Evolutionary conservation across 2,888 invertebrate genomes (phyloP), one percentile per base, ranked within the genome.

Genomic region (Tetheella fluctuosa): DNA sequence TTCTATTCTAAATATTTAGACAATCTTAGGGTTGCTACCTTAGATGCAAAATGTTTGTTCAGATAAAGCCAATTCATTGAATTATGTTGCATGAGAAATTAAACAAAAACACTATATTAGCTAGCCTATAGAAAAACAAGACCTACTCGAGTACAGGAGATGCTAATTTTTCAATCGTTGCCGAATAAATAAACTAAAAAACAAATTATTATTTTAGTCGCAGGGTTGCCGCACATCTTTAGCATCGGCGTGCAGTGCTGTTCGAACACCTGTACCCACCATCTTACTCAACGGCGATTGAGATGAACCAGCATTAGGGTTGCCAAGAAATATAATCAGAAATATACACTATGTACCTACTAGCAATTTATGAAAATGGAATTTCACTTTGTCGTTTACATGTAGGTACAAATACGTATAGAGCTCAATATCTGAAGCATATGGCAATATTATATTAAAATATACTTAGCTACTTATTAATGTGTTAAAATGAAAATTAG

Each of bases 211-310:
- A 20, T 17, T 54, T 34, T 37, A 37, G 55, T 55, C 55, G 20
- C 55, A 55, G 20, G 34, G 34, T 1, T 53, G 39, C 37, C 56
- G 57, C 7, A 57, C 62, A 6, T 69, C 76, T 6, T 39, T 74
- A 17, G 63, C 64, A 1, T 65, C 77, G 20, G 60, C 71, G 0
- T 71, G 76, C 61, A 73, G 70, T 57, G 69, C 71, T 5, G 63
- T 68, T 7, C 76, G 76, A 20, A 77, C 81, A 4, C 82, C 86
- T 1, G 55, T 88, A 52, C 89, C 89, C 2, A 89, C 80, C 42
- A 90, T 90, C 54, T 77, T 88, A 6, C 69, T 90, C 1, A 80
- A 85, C 17, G 79, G 73, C 17, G 84, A 87, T 17, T 84, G 63
- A 79, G 67, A 2, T 8, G 10, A 30, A 61, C 23, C 15, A 25